Base-by-base conservation (phyloP, 2,797 vertebrate genomes). In the Crax fasciolata region DNA sequence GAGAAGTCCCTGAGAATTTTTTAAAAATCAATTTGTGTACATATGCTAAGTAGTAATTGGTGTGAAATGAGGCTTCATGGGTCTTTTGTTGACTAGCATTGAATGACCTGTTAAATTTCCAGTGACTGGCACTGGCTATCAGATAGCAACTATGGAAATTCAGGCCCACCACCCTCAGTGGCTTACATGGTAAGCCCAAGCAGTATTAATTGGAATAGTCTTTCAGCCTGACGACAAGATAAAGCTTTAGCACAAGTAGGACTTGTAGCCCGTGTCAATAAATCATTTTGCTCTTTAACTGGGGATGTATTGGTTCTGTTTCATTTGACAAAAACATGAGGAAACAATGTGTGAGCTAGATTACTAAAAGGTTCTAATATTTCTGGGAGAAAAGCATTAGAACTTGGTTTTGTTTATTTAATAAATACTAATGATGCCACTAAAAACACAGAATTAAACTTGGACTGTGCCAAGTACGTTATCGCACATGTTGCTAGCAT, bases 61-160 rank as follows among this genome's bases (percentile, higher is more conserved):
- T 86, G 63, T 93, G 85, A 97, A 94, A 87, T 87, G 67, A 94
- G 41, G 61, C 87, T 93, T 96, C 82, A 87, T 75, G 85, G 57
- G 61, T 95, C 87, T 94, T 92, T 77, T 91, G 71, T 67, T 86
- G 84, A 90, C 77, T 75, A 93, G 82, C 80, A 82, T 74, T 84
- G 72, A 95, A 94, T 76, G 67, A 84, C 75, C 80, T 87, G 63
- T 79, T 91, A 92, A 86, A 68, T 74, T 94, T 87, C 83, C 74
- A 82, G 87, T 78, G 49, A 66, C 0, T 0, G 35, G 74, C 54
- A 79, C n/a, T 19, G 38, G 39, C 52, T 94, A 72, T 86, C 83
- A 28, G 43, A 79, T 58, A 77, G 65, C 77, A 71, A 4, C 72
- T 70, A 48, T 0, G 2, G 75, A 89, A 80, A 68, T 8, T 43